These are phyloP conservation scores for Dusona sp. DNA, from an alignment of 2,888 invertebrate species.

Conservation along the genomic window DNA sequence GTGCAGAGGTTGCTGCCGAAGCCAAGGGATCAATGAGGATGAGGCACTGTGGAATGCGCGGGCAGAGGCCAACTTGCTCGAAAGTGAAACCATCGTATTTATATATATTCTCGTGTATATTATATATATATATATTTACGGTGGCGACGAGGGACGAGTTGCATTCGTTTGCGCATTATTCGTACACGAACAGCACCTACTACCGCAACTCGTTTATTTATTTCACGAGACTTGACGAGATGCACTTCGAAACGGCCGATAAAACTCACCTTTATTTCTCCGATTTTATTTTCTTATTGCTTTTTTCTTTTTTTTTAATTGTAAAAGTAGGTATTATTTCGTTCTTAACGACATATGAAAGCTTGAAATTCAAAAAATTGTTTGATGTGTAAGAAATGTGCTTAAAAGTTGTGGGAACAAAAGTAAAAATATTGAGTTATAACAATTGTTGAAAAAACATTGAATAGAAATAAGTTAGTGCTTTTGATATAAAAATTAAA, in stretches of 20 bases:
- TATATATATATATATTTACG: constrained; percentile 27
- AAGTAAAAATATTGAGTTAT: not conserved
- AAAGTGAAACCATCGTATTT: constrained; percentile 71
- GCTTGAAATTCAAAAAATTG: not conserved
- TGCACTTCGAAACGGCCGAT: constrained; percentile 35
- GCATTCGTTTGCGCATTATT: constrained; percentile 53
- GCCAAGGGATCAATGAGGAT: constrained; percentile 62
- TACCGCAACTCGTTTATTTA: constrained; percentile 43
- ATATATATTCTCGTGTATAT: constrained; percentile 1
- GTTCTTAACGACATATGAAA: not conserved
- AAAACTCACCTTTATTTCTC: constrained; percentile 7
- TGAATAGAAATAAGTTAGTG: not conserved
- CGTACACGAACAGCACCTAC: constrained; percentile 29
- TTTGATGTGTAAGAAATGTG: not conserved
- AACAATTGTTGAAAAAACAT: not conserved
- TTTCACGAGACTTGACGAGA: constrained; percentile 39
- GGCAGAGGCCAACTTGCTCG: constrained; percentile 71
- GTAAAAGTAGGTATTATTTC: not conserved
- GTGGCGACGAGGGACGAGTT: constrained; percentile 54
- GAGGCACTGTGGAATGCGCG: constrained; percentile 68
- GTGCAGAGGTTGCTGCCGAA: constrained; percentile 37
- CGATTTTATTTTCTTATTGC: not conserved
- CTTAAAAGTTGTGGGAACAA: not conserved
- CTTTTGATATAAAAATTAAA: not conserved
- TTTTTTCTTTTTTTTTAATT: not conserved